Conservation (phyloP, 2,888 invertebrate genomes). For the Agrochola lychnidis region DNA sequence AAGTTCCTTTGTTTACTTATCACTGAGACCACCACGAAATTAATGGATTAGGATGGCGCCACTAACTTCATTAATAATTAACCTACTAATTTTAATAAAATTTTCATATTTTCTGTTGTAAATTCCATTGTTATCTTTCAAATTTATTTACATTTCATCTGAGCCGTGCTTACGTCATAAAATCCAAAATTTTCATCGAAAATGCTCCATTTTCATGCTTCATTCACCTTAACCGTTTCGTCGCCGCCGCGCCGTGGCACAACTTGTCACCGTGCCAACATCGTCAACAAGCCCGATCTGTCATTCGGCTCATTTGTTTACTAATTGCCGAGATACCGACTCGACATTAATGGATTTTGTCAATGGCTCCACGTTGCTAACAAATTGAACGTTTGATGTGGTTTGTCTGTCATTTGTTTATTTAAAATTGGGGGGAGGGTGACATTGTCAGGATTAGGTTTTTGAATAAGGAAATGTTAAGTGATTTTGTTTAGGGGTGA, state of each 20-base stretch:
- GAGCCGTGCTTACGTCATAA: conserved; percentile 11
- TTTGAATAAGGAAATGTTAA: conserved; percentile 19
- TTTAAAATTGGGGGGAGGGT: conserved; percentile 52
- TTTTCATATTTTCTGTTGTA: not conserved
- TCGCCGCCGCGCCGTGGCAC: conserved; percentile 59
- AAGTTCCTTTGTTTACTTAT: conserved; percentile 53
- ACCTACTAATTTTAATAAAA: not conserved
- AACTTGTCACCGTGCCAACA: conserved; percentile 86
- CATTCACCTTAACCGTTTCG: conserved; percentile 58
- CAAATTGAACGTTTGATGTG: conserved; percentile 84
- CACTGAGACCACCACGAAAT: conserved; percentile 38
- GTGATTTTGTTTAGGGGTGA: conserved; percentile 29
- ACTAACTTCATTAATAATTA: conserved; percentile 64
- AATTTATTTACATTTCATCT: conserved; percentile 24
- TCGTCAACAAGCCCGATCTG: conserved; percentile 80
- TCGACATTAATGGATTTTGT: conserved; percentile 89
- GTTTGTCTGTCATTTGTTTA: conserved; percentile 61
- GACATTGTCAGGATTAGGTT: conserved; percentile 30
- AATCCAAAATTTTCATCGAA: not conserved
- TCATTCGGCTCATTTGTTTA: conserved; percentile 89
- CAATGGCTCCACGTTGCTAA: conserved; percentile 79
- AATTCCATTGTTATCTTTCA: conserved; percentile 38
- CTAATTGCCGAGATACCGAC: conserved; percentile 84
- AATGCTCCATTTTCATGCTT: conserved; percentile 23
- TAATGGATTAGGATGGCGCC: conserved; percentile 50